A percentile compares a stretch with the other conserved stretches of the same genome.
Evolutionary conservation across 2,888 invertebrate species (phyloP).

Genomic region (Eumacrocentrus americanus): DNA sequence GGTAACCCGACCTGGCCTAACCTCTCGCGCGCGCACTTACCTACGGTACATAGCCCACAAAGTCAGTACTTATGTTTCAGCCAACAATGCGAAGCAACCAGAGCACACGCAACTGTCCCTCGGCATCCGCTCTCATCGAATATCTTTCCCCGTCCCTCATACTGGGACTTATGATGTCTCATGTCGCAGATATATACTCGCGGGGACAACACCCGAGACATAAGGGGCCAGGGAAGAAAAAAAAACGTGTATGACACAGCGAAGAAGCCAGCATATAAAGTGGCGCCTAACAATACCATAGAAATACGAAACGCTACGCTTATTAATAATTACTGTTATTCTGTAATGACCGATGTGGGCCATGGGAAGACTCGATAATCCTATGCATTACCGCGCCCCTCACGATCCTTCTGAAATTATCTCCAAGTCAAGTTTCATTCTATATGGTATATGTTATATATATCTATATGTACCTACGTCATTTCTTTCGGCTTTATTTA

Average conservation of each 20-base stretch:
- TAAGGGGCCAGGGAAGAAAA: slow-evolving; percentile 27
- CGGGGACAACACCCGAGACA: slow-evolving; percentile 18
- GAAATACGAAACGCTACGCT: slow-evolving; percentile 37
- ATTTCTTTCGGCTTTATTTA: slow-evolving; percentile 1
- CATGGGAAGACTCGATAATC: slow-evolving; percentile 62
- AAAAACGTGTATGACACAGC: slow-evolving; percentile 23
- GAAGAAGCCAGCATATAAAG: slow-evolving; percentile 14
- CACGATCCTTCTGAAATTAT: neutral
- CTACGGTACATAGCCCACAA: slow-evolving; percentile 40
- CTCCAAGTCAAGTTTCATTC: neutral
- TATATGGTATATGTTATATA: neutral
- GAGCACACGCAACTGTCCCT: slow-evolving; percentile 59
- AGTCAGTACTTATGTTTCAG: slow-evolving; percentile 26
- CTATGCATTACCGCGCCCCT: slow-evolving; percentile 55
- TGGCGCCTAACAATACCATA: slow-evolving; percentile 30
- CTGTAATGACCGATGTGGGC: slow-evolving; percentile 59
- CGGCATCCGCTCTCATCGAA: slow-evolving; percentile 61
- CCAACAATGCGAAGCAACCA: slow-evolving; percentile 33
- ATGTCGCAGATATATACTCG: slow-evolving; percentile 9
- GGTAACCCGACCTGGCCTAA: slow-evolving; percentile 60
- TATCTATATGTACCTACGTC: slow-evolving; percentile 21
- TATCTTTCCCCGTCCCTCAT: slow-evolving; percentile 41
- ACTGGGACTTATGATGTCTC: slow-evolving; percentile 25
- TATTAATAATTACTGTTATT: slow-evolving; percentile 61
- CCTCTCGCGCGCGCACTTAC: slow-evolving; percentile 45